Evolutionary conservation across 2,113 vertebrate genomes (phyloP).

Genomic region (Tetrax tetrax): DNA sequence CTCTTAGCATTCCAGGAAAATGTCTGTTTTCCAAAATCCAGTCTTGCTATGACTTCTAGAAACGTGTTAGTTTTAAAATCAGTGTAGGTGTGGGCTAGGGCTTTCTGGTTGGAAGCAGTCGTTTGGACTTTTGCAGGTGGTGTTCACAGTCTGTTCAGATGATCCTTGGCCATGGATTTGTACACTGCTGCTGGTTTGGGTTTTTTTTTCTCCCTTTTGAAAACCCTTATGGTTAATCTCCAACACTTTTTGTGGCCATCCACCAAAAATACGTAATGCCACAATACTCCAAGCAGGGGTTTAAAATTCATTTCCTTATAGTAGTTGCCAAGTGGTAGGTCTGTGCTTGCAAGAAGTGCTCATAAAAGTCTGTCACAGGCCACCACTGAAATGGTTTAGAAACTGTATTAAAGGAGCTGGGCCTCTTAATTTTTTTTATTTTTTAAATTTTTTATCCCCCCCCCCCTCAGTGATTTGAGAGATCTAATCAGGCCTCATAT

Average conservation of each 20-base stretch:
- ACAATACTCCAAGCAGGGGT: not conserved
- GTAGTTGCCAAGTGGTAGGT: not conserved
- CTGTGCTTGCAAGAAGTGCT: not conserved
- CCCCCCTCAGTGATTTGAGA: not conserved
- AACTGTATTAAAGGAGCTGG: not conserved
- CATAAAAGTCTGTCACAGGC: not conserved
- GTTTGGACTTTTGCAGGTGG: not conserved
- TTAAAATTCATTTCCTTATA: not conserved
- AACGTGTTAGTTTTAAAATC: not conserved
- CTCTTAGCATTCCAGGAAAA: not conserved
- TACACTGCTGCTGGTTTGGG: not conserved
- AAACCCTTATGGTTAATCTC: not conserved
- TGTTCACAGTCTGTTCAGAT: rapidly evolving
- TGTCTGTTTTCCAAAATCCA: not conserved
- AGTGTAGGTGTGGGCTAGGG: not conserved
- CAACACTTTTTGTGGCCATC: not conserved
- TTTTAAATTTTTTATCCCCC: not conserved
- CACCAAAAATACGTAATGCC: not conserved
- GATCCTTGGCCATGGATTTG: not conserved
- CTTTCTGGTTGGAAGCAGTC: not conserved
- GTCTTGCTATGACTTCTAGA: not conserved
- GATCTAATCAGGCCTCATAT: not conserved
- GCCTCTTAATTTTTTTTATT: not conserved
- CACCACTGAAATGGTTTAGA: not conserved
- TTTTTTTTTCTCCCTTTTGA: not conserved